Evolutionary conservation across 2,113 vertebrate genomes (phyloP).

Genomic region (Ceyx margarethae): DNA sequence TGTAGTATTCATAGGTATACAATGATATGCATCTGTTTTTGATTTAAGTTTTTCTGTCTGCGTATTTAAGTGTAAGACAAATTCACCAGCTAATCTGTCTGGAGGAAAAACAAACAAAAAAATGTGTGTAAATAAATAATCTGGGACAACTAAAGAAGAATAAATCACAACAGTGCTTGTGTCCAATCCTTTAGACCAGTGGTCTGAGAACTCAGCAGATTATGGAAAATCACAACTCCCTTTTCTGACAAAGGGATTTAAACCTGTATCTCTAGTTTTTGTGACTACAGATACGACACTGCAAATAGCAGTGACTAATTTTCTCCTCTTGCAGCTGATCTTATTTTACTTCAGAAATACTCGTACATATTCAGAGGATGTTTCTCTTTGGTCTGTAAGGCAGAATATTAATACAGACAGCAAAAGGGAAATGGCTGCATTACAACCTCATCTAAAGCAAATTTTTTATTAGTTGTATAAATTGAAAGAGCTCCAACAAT

Average conservation of each 20-base stretch:
- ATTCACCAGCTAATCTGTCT: not conserved
- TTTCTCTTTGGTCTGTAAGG: not conserved
- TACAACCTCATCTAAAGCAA: not conserved
- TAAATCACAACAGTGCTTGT: not conserved
- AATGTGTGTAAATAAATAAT: rapidly evolving
- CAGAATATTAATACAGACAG: not conserved
- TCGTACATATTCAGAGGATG: not conserved
- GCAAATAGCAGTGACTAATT: not conserved
- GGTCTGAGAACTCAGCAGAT: not conserved
- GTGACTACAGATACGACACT: not conserved
- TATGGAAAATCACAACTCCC: not conserved
- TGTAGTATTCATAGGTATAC: not conserved
- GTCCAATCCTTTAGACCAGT: not conserved
- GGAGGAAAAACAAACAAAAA: not conserved
- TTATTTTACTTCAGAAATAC: not conserved
- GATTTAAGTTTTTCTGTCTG: not conserved
- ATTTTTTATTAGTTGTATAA: not conserved
- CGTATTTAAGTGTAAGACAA: not conserved
- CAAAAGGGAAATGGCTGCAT: not conserved
- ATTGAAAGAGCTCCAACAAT: not conserved
- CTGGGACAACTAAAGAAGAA: not conserved
- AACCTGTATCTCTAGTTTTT: not conserved
- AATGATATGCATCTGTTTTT: not conserved
- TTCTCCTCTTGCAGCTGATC: not conserved
- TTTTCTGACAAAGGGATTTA: not conserved